phyloP scores from a whole-genome alignment of 92 coral and sea anemone genomes.

The Blastomussa wellsi region DNA sequence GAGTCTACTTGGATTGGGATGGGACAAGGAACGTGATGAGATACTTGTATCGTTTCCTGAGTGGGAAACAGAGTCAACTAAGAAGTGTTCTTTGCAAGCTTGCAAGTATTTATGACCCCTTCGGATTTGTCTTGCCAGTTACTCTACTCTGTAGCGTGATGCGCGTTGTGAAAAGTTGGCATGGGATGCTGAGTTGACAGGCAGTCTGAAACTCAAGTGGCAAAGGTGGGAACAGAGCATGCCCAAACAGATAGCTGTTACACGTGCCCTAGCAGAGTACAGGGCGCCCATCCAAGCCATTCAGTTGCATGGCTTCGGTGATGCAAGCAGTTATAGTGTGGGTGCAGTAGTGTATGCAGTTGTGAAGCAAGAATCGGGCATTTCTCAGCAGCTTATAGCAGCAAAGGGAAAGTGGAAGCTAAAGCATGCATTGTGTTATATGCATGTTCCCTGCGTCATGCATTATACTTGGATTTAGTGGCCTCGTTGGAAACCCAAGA shows the following conservation, averaged over 20 bases:
- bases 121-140: conserved; percentile 23
- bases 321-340: too few relatives aligned
- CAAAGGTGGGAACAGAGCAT: not conserved
- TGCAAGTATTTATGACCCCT: conserved; percentile 41
- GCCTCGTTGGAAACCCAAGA: not conserved
- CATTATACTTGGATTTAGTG: conserved; percentile 42
- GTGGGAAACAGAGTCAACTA: not conserved
- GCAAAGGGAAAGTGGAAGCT: conserved; percentile 7
- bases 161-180: not conserved
- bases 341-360: conserved; percentile 4
- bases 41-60: conserved; percentile 24
- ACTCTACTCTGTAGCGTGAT: not conserved
- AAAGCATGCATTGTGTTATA: conserved; percentile 47
- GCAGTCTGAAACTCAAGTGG: conserved; percentile 12
- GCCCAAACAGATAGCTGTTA: not conserved
- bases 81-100: conserved; percentile 17
- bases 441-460: conserved; percentile 49
- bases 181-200: conserved; percentile 20
- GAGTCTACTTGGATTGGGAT: conserved; percentile 32
- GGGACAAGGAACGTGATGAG: too few relatives aligned
- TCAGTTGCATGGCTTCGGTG: too few relatives aligned
- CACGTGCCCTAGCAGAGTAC: too few relatives aligned
- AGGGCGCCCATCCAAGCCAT: too few relatives aligned
- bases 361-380: conserved; percentile 14
- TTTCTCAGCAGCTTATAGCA: too few relatives aligned